Evolutionary conservation across 2,888 invertebrate genomes (phyloP).

Genomic region (Arge pagana): DNA sequence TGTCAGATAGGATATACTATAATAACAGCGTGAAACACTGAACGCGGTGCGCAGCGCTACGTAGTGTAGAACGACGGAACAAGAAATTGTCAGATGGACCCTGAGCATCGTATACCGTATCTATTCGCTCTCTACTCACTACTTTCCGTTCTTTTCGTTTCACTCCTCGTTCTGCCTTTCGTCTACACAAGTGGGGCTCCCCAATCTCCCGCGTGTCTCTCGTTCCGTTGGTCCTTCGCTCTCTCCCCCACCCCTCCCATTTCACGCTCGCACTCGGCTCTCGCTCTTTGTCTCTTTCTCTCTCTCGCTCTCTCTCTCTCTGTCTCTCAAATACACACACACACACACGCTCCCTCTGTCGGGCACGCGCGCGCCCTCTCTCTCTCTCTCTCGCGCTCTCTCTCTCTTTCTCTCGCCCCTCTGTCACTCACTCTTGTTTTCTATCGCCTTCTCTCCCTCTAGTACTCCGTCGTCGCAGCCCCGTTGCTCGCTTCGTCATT

Average conservation of each 20-base stretch:
- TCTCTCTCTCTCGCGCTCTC: not conserved
- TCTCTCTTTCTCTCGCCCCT: not conserved
- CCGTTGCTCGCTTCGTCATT: too few species aligned
- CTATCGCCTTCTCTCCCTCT: not conserved
- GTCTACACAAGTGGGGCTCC: too few species aligned
- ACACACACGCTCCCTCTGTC: not conserved
- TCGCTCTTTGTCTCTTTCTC: not conserved
- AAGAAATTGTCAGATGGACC: not conserved
- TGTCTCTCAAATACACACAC: too few species aligned
- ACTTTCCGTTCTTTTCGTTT: too few species aligned
- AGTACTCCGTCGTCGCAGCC: too few species aligned
- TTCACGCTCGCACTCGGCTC: not conserved
- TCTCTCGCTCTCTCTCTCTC: not conserved
- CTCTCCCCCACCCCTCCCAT: not conserved
- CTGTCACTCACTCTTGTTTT: not conserved
- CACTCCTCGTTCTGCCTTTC: too few species aligned
- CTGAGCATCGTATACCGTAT: too few species aligned
- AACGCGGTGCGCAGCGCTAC: conserved; percentile 15
- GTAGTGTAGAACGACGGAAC: conserved; percentile 10
- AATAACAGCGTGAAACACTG: conserved; percentile 4
- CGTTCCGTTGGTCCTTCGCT: not conserved
- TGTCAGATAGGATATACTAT: conserved; percentile 2
- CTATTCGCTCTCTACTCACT: too few species aligned
- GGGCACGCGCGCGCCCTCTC: not conserved
- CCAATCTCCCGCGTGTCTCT: not conserved